Evolutionary conservation across 2,888 invertebrate genomes (phyloP).

Genomic region (Drosophila barbarae): DNA sequence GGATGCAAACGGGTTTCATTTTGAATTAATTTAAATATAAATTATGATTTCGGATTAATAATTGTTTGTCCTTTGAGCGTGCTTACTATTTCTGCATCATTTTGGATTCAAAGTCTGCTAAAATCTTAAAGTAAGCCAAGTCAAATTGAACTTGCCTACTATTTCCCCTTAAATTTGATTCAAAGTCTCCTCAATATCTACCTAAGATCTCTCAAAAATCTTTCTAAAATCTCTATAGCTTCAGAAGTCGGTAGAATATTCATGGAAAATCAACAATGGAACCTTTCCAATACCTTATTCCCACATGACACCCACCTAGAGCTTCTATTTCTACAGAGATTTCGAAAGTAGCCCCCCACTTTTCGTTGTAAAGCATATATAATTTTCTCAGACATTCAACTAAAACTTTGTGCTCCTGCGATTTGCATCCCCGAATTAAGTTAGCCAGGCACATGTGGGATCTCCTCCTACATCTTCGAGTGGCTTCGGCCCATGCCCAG

Average conservation of each 20-base stretch:
- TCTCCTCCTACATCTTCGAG: conserved; percentile 42
- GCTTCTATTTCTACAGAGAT: background rate
- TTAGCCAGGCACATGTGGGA: conserved; percentile 55
- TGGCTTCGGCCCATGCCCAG: conserved; percentile 34
- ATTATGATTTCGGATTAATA: background rate
- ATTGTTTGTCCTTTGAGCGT: background rate
- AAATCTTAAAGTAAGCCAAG: background rate
- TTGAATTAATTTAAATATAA: background rate
- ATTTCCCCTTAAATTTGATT: background rate
- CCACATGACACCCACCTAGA: background rate
- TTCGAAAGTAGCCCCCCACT: background rate
- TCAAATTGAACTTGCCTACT: background rate
- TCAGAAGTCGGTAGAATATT: background rate
- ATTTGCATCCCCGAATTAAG: conserved; percentile 28
- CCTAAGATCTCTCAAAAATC: background rate
- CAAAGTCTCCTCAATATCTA: background rate
- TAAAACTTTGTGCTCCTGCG: conserved; percentile 3
- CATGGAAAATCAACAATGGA: background rate
- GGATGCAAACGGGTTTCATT: conserved; percentile 21
- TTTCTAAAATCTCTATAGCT: background rate
- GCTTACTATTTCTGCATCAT: background rate
- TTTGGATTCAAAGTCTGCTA: background rate
- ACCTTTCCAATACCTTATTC: too few relatives aligned
- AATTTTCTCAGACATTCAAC: background rate
- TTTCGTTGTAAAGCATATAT: conserved; percentile 2